Evolutionary conservation across 37 sponge, comb jelly and placozoan genomes (phyloP), one percentile per base, ranked within the genome.

Genomic region (Mnemiopsis leidyi): DNA sequence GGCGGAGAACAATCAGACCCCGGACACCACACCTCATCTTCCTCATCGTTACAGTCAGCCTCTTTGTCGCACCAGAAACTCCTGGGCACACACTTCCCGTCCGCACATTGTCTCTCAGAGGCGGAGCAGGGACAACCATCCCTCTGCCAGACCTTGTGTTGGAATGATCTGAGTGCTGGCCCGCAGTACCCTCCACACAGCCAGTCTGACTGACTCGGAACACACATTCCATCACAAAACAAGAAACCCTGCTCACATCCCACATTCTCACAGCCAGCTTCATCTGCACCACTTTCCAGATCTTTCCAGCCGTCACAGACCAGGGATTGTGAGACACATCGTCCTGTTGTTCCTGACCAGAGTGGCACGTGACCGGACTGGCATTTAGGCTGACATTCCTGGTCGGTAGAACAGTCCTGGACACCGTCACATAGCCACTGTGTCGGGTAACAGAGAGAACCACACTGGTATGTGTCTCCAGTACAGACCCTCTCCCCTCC

Each of bases 251-350:
- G 36, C 21, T n/a, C 90, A n/a, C 40, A 85, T 37, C 1, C 24
- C 90, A 38, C 29, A 3, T 1, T 26, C 39, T 5, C 24, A 39
- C 90, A 85, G 40, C 35, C 30, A 39, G 0, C 29, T 61, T 85
- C 90, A 21, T 85, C 90, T n/a, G 24, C 61, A 2, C 48, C 90
- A 1, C 18, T 28, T 61, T 85, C 90, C 26, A 85, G 30, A 21
- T 85, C 90, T 5, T 3, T 37, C 90, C 90, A 85, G 1, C 90
- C 90, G n/a, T 85, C 90, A 85, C 90, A 85, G 3, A 85, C 0
- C 1, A 85, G n/a, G 90, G 24, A 23, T 29, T 40, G 24, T 0
- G 90, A 85, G 1, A 85, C 61, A 40, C 90, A 85, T n/a, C 90
- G 39, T 30, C 26, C 26, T n/a, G n/a, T n/a, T 48, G 61, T 48